These are phyloP conservation scores for Andrena praecox DNA, from an alignment of 2,888 invertebrate species.

Conservation along the genomic window DNA sequence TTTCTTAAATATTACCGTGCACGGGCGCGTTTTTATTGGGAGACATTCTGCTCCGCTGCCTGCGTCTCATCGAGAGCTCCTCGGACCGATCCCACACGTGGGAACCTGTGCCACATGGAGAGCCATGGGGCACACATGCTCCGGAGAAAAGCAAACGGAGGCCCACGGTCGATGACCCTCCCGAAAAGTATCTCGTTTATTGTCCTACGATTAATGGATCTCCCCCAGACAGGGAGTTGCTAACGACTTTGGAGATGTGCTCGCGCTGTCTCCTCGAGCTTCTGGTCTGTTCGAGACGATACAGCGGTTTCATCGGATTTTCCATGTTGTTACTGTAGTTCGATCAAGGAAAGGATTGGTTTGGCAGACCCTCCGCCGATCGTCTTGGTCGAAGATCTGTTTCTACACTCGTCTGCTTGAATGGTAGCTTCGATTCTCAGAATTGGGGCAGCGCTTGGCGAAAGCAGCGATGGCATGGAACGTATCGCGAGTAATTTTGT, in stretches of 20 bases:
- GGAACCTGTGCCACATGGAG: constrained; percentile 72
- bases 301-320: neutral
- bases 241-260: constrained; percentile 5
- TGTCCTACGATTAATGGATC: constrained; percentile 66
- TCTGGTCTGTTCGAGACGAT: neutral
- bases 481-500: too few species aligned
- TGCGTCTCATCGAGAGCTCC: neutral
- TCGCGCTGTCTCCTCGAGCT: constrained; percentile 14
- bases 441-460: too few species aligned
- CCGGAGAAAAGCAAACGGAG: constrained; percentile 70
- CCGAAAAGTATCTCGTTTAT: constrained; percentile 74
- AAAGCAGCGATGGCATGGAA: too few species aligned
- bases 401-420: too few species aligned
- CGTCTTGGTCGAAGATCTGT: too few species aligned
- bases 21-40: constrained; percentile 73
- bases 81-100: constrained; percentile 60
- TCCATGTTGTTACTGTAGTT: neutral
- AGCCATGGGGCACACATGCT: constrained; percentile 66
- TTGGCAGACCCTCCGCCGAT: neutral
- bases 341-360: neutral
- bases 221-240: constrained; percentile 28
- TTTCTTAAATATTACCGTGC: constrained; percentile 81
- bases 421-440: too few species aligned
- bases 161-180: constrained; percentile 76
- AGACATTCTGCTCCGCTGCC: constrained; percentile 12